phyloP scores from a whole-genome alignment of 1,140 invertebrate genomes.

The Drosophila ironensis region DNA sequence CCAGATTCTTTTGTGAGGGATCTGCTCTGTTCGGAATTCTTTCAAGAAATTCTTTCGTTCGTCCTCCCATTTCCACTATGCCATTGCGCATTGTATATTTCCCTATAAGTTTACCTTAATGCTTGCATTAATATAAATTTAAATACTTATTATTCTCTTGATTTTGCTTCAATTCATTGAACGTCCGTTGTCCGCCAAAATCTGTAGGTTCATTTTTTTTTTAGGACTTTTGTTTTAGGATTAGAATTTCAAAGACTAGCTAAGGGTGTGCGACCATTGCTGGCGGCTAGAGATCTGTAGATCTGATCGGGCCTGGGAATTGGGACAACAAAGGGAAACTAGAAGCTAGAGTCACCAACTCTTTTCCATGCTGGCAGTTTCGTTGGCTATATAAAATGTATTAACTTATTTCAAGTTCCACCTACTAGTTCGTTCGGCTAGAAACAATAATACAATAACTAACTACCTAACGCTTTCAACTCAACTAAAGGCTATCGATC shows the following conservation, averaged over 20 bases:
- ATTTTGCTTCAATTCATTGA: slow-evolving; percentile 66
- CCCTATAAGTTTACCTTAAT: slow-evolving; percentile 41
- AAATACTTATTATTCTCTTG: slow-evolving; percentile 21
- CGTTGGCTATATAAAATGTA: slow-evolving; percentile 16
- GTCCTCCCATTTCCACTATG: slow-evolving; percentile 11
- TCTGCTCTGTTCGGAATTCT: not conserved
- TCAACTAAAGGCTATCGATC: slow-evolving; percentile 35
- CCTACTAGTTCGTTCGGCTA: not conserved
- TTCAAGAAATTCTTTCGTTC: slow-evolving; percentile 18
- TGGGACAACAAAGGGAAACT: too few relatives aligned
- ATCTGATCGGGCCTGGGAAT: too few relatives aligned
- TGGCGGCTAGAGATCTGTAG: not conserved
- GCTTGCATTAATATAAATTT: slow-evolving; percentile 15
- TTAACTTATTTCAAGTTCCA: not conserved
- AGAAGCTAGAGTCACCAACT: too few relatives aligned
- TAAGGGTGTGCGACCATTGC: slow-evolving; percentile 17
- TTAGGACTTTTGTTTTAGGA: slow-evolving; percentile 14
- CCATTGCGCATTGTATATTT: slow-evolving; percentile 61
- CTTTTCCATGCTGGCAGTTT: slow-evolving; percentile 53
- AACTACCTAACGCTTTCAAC: slow-evolving; percentile 30
- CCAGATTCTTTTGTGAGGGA: not conserved
- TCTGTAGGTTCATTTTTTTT: slow-evolving; percentile 60
- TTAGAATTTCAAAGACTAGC: slow-evolving; percentile 71
- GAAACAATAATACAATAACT: too few relatives aligned
- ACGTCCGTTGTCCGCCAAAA: slow-evolving; percentile 73